Evolutionary conservation across 2,797 vertebrate species (phyloP).

Genomic region (Hemibagrus guttatus): DNA sequence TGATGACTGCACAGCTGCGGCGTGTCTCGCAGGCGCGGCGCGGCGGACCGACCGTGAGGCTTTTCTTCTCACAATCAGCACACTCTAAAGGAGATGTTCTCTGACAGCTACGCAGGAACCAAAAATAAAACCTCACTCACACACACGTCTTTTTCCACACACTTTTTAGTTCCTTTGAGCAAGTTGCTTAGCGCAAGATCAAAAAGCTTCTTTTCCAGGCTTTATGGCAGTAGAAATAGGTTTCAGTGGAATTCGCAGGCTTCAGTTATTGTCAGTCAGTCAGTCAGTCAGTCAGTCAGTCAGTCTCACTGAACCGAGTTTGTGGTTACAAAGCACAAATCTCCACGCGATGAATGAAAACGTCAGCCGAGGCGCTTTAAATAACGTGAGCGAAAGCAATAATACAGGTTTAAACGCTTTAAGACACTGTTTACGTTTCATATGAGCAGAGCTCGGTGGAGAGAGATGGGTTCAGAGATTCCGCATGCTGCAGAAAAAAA

Average conservation of each 20-base stretch:
- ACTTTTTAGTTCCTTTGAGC: conserved; percentile 32
- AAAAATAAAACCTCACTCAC: conserved; percentile 52
- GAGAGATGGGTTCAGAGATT: neutral
- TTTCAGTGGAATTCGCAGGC: conserved; percentile 32
- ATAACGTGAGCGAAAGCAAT: neutral
- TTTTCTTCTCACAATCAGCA: conserved; percentile 56
- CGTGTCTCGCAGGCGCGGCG: conserved; percentile 44
- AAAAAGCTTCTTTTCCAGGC: conserved; percentile 24
- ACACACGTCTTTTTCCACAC: neutral
- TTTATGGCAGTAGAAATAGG: conserved; percentile 11
- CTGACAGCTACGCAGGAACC: conserved; percentile 57
- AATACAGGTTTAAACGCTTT: conserved; percentile 6
- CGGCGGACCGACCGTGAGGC: conserved; percentile 40
- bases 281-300: neutral
- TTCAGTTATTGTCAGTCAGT: conserved; percentile 26
- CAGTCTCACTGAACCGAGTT: conserved; percentile 24
- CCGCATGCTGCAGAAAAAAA: neutral
- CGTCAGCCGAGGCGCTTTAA: conserved; percentile 12
- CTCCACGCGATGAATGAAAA: conserved; percentile 27
- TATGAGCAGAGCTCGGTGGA: neutral
- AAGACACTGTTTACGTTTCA: neutral
- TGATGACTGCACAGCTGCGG: conserved; percentile 53
- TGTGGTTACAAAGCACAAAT: conserved; percentile 25
- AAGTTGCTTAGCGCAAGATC: conserved; percentile 31
- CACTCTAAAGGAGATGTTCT: conserved; percentile 59